These are phyloP conservation scores for Pachypanchax playfairii DNA, from an alignment of 2,113 vertebrate species.

Conservation along the genomic window DNA sequence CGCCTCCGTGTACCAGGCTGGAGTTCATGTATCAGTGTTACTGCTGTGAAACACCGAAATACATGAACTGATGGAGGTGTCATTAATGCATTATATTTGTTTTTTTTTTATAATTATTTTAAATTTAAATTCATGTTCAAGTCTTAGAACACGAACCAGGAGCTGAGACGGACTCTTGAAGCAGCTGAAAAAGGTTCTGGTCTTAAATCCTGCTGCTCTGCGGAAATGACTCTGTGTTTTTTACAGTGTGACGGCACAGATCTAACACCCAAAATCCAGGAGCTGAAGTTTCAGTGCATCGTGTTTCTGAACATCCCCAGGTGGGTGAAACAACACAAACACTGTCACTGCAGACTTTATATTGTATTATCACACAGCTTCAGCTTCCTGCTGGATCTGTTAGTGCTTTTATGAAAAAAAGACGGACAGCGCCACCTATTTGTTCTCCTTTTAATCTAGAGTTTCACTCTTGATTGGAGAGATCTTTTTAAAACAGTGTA, in stretches of 20 bases:
- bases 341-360: background rate
- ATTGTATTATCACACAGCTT: too few species aligned
- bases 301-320: conserved; percentile 99
- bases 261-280: conserved; percentile 96
- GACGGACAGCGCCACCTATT: too few species aligned
- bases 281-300: conserved; percentile 96
- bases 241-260: conserved; percentile 94
- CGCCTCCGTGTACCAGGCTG: too few species aligned
- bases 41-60: too few species aligned
- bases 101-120: too few species aligned
- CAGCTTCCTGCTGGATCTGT: background rate
- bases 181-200: background rate
- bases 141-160: background rate
- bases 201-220: background rate
- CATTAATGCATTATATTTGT: too few species aligned
- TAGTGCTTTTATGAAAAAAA: too few species aligned
- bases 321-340: conserved; percentile 69
- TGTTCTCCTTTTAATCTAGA: too few species aligned
- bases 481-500: background rate
- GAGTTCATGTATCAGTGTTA: too few species aligned
- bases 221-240: conserved; percentile 8
- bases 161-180: background rate
- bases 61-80: too few species aligned
- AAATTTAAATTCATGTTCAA: too few species aligned
- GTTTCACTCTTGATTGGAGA: background rate